Conservation (phyloP, 2,797 vertebrate species). For the Girardinus metallicus region DNA sequence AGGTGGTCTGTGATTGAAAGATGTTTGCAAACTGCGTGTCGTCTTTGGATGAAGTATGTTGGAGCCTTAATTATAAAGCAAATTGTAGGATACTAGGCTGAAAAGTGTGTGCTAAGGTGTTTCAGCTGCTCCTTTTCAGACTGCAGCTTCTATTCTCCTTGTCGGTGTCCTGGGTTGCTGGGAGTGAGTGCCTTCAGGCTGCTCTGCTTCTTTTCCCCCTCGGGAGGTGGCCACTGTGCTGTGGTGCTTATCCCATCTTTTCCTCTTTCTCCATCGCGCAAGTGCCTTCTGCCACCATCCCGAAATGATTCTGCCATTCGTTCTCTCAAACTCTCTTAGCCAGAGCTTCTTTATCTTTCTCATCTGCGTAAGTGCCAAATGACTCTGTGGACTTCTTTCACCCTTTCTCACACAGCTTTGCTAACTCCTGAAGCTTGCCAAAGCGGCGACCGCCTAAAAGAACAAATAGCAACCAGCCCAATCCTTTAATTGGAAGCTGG, state of each 20-base stretch:
- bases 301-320: constrained; percentile 63
- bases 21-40: too few species aligned
- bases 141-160: constrained; percentile 54
- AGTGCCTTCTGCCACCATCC: constrained; percentile 65
- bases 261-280: constrained; percentile 65
- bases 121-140: constrained; percentile 54
- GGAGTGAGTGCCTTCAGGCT: constrained; percentile 77
- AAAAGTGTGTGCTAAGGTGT: constrained; percentile 37
- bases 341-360: constrained; percentile 57
- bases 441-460: constrained; percentile 30
- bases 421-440: constrained; percentile 81
- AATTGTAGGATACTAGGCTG: background rate
- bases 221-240: constrained; percentile 66
- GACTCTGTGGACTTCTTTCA: constrained; percentile 53
- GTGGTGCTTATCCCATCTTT: constrained; percentile 65
- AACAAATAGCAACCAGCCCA: constrained; percentile 44
- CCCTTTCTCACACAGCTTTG: constrained; percentile 76
- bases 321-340: constrained; percentile 58
- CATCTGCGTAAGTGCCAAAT: constrained; percentile 63
- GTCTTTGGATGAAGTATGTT: too few species aligned
- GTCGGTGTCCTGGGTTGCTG: constrained; percentile 81
- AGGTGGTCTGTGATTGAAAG: too few species aligned
- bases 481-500: constrained; percentile 69
- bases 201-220: constrained; percentile 77
- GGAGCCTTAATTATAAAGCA: background rate